These are phyloP conservation scores for Smutsia temminckii DNA, from an alignment of 2,797 vertebrate species.

Conservation along the genomic window DNA sequence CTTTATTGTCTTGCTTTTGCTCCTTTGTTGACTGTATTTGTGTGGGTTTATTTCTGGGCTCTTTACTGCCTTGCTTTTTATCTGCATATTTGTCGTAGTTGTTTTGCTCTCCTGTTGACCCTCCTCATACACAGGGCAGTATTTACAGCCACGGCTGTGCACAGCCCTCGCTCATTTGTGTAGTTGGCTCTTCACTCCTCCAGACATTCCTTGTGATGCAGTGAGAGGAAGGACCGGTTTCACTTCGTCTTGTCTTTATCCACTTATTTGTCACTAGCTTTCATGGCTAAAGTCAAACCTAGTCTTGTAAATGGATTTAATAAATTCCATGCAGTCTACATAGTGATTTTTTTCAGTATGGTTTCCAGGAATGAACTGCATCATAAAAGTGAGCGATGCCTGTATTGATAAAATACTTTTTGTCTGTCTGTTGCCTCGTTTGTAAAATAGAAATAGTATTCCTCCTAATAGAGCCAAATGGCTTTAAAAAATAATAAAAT, in stretches of 20 bases:
- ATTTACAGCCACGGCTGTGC: neutral
- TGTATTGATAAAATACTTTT: neutral
- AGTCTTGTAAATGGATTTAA: constrained; percentile 38
- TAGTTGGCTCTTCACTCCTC: neutral
- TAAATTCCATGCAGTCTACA: neutral
- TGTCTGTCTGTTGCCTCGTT: constrained; percentile 16
- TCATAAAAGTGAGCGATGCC: neutral
- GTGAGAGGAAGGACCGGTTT: neutral
- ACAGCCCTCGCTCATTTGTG: neutral
- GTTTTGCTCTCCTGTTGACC: neutral
- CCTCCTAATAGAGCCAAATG: neutral
- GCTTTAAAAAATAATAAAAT: neutral
- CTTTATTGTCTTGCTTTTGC: neutral
- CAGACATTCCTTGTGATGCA: neutral
- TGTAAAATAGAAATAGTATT: constrained; percentile 29
- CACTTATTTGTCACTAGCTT: neutral
- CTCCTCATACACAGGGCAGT: neutral
- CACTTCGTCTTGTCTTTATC: neutral
- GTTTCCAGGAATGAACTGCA: constrained; percentile 24
- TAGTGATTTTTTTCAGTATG: constrained; percentile 3
- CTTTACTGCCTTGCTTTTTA: neutral
- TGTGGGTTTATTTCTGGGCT: neutral
- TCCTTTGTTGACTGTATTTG: neutral
- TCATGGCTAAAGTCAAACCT: constrained; percentile 25
- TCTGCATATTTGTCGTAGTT: neutral